Evolutionary conservation across 2,113 vertebrate species (phyloP).

Genomic region (Oncorhynchus tshawytscha): DNA sequence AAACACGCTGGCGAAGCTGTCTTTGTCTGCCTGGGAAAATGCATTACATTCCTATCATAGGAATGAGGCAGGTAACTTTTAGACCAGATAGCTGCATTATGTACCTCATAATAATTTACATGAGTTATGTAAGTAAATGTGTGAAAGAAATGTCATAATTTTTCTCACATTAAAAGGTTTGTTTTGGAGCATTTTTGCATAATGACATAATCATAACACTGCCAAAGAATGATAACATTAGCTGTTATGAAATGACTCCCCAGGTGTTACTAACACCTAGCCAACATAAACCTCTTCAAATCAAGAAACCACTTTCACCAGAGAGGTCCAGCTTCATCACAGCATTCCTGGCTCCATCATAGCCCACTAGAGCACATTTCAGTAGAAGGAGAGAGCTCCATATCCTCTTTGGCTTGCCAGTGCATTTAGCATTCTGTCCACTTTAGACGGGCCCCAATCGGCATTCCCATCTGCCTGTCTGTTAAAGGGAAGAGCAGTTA

Average conservation of each 20-base stretch:
- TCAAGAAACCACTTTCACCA: not conserved
- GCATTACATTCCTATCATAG: too few species aligned
- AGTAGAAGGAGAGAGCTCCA: not conserved
- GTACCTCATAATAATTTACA: too few species aligned
- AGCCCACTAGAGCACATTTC: not conserved
- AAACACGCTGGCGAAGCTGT: too few species aligned
- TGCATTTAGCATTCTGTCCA: not conserved
- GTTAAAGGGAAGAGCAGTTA: not conserved
- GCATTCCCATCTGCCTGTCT: not conserved
- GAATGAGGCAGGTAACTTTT: too few species aligned
- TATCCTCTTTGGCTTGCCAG: not conserved
- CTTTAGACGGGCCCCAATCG: not conserved
- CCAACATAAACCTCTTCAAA: not conserved
- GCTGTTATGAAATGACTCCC: not conserved
- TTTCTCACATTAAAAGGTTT: too few species aligned
- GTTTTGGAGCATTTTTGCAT: too few species aligned
- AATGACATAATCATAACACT: too few species aligned
- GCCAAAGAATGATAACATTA: not conserved
- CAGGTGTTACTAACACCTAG: too few species aligned
- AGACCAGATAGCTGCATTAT: too few species aligned
- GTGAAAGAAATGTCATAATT: too few species aligned
- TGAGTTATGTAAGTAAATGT: too few species aligned
- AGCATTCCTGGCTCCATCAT: not conserved
- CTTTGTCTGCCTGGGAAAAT: too few species aligned
- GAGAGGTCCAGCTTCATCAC: not conserved